Evolutionary conservation across 1,140 invertebrate genomes (phyloP), one percentile per base, ranked within the genome.

Genomic region (Brachionus paranguensis): DNA sequence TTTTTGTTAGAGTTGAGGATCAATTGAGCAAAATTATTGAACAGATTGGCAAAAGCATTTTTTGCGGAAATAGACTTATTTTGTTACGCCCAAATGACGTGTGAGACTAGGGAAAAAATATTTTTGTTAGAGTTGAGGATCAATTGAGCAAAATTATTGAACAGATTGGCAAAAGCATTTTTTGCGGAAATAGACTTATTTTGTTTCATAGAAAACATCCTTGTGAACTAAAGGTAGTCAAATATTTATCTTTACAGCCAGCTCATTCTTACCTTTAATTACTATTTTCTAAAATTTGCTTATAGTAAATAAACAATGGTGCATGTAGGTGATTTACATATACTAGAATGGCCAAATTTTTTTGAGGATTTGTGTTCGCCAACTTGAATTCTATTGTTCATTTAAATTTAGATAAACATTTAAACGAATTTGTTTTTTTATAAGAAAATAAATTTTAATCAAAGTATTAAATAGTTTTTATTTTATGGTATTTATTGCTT

Each of bases 351-450:
- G 14, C 12, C 10, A 33, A 68, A 29, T 33, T 14, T 68, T 2
- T 29, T 64, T 20, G 17, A 14, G 17, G 17, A 41, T 14, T 33
- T 41, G 33, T 33, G 14, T 33, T 33, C 27, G 27, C 27, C 27
- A 24, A 65, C 11, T 29, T 37, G 14, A 72, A 37, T 72, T 72
- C 68, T 41, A 20, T 72, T 43, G 33, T 72, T 72, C n/a, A n/a
- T 72, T 72, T 37, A 43, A 43, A 72, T 72, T 72, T 72, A 72
- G 68, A 72, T 72, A 72, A 72, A 72, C 68, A 72, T 45, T 72
- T 41, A 43, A 10, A 43, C 17, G n/a, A 37, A 72, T 72, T 72
- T 33, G 29, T 41, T 41, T 72, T 72, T 72, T 72, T 43, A 20
- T 68, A 68, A 33, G 33, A 68, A 29, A 68, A 68, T 8, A 68